Evolutionary conservation across 2,888 invertebrate species (phyloP).

Genomic region (Galerucella pusilla): DNA sequence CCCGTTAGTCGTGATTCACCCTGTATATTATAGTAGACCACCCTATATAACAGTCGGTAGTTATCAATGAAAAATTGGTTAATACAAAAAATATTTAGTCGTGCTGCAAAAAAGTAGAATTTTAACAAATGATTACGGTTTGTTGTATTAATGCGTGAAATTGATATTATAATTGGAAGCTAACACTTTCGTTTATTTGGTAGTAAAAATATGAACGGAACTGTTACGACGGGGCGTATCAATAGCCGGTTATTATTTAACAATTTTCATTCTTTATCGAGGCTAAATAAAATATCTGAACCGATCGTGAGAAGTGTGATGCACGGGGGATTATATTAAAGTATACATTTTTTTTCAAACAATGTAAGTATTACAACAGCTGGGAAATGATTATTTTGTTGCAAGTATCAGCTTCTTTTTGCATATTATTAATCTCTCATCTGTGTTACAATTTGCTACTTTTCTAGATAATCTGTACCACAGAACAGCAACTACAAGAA

Average conservation of each 20-base stretch:
- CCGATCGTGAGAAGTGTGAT: constrained; percentile 18
- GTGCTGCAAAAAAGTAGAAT: neutral
- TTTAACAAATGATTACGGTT: neutral
- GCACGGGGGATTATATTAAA: neutral
- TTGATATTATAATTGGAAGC: constrained; percentile 5
- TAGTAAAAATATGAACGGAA: constrained; percentile 2
- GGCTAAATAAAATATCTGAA: constrained; percentile 21
- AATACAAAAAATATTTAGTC: too few relatives aligned
- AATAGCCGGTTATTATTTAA: neutral
- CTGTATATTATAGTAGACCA: too few relatives aligned
- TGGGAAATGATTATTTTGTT: too few relatives aligned
- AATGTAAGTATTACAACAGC: neutral
- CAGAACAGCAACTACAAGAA: too few relatives aligned
- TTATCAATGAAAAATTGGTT: too few relatives aligned
- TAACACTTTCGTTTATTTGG: neutral
- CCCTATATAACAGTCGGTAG: too few relatives aligned
- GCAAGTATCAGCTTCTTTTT: too few relatives aligned
- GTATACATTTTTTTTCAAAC: neutral
- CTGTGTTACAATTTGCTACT: too few relatives aligned
- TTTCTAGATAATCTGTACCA: too few relatives aligned
- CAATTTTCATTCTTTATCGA: constrained; percentile 8
- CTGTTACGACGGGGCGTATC: neutral
- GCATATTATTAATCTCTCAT: too few relatives aligned
- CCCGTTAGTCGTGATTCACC: too few relatives aligned
- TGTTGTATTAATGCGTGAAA: constrained; percentile 3